A percentile compares a stretch with the other conserved stretches of the same genome.
Conservation (phyloP, 2,797 vertebrate species). For the Sebastes itinus region DNA sequence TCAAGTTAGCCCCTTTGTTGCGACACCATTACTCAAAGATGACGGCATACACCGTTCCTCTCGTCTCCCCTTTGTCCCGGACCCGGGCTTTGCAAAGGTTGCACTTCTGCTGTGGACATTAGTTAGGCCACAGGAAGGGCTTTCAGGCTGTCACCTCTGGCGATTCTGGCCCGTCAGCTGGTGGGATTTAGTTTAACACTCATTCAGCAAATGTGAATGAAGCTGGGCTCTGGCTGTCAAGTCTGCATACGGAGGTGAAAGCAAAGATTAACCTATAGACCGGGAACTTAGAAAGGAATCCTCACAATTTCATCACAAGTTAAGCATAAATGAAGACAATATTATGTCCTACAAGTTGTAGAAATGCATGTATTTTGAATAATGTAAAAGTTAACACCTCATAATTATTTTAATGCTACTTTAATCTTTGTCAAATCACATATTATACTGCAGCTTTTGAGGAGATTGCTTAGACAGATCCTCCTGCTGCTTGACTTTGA, state of each 20-base stretch:
- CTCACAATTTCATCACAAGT: neutral
- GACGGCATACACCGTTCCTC: conserved; percentile 67
- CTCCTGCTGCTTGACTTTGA: neutral
- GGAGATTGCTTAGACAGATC: neutral
- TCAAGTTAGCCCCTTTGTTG: conserved; percentile 70
- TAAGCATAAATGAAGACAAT: neutral
- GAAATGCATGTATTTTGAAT: neutral
- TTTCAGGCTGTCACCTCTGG: conserved; percentile 68
- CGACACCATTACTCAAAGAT: conserved; percentile 73
- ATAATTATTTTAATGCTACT: neutral
- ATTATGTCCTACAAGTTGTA: neutral
- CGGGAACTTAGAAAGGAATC: conserved; percentile 3
- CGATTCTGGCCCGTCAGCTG: conserved; percentile 71
- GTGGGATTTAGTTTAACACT: conserved; percentile 82
- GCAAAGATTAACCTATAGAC: conserved; percentile 32
- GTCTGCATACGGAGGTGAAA: conserved; percentile 41
- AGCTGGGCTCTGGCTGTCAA: conserved; percentile 31
- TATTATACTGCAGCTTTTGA: neutral
- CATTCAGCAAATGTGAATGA: conserved; percentile 84
- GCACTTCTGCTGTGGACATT: conserved; percentile 80
- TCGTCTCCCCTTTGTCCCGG: conserved; percentile 60
- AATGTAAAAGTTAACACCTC: neutral
- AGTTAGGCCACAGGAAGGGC: conserved; percentile 75
- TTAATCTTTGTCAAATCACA: conserved; percentile 1
- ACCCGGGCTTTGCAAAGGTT: conserved; percentile 73